Evolutionary conservation across 2,888 invertebrate species (phyloP).

Genomic region (Scrobipalpa atriplicella): DNA sequence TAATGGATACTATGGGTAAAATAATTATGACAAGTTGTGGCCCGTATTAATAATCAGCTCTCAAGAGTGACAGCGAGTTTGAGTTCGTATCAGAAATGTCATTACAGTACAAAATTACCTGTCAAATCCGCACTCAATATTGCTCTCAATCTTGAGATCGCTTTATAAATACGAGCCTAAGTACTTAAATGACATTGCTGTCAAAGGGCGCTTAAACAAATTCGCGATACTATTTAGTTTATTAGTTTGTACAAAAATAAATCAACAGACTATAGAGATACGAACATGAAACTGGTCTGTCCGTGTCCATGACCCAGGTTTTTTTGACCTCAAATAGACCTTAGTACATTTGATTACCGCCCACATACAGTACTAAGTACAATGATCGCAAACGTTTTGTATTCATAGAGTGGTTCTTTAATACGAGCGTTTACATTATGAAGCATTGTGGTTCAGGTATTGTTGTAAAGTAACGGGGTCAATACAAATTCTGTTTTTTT

Average conservation of each 20-base stretch:
- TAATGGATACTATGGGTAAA: no score
- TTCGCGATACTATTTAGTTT: not conserved
- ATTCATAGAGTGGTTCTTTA: conserved; percentile 1
- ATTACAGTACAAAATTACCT: no score
- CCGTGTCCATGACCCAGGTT: conserved; percentile 17
- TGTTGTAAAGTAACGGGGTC: not conserved
- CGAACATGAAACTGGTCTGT: not conserved
- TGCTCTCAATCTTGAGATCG: no score
- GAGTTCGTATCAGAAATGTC: no score
- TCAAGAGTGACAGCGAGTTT: no score
- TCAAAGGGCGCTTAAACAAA: no score
- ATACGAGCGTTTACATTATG: not conserved
- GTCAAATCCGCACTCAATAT: no score
- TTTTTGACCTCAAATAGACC: conserved; percentile 21
- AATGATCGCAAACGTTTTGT: conserved; percentile 9
- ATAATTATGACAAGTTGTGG: not conserved
- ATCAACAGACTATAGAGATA: not conserved
- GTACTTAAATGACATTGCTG: not conserved
- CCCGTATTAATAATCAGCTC: no score
- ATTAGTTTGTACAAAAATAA: not conserved
- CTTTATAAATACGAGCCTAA: not conserved
- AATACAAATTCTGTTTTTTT: not conserved
- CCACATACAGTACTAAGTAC: conserved; percentile 32
- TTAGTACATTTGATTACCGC: conserved; percentile 25
- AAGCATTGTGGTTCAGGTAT: not conserved